Evolutionary conservation across 2,797 vertebrate genomes (phyloP), one percentile per base, ranked within the genome.

Genomic region (Manis javanica): DNA sequence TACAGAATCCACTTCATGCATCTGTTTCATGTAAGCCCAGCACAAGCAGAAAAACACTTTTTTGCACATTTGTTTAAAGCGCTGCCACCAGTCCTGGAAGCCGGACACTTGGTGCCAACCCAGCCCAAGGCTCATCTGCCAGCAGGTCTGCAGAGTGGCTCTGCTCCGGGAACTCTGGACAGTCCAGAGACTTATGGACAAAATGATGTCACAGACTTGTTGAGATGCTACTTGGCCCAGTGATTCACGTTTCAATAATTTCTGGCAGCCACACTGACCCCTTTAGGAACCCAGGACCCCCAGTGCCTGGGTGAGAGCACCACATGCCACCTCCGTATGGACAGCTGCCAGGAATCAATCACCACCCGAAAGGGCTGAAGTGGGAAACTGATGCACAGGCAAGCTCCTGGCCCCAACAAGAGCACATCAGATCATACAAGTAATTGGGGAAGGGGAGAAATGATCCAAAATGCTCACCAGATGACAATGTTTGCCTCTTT

Each of bases 231-330:
- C 66, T 10, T 72, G 42, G 74, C 16, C 14, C 51, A 64, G 4
- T 79, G 51, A 74, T 14, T 89, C 12, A 66, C 23, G 88, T 69
- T 75, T 71, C 55, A 95, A 91, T 31, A 88, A 68, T 93, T 94
- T 86, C 66, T 69, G 14, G 24, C 29, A 78, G 19, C 21, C 91
- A 59, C 2, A 79, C 10, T 61, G 21, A 78, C 12, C 3, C 13
- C 68, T 57, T 53, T 85, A 74, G 66, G 37, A 39, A 78, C 19
- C 8, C 12, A 83, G 42, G 71, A 78, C 46, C 46, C 46, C 46
- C 46, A 46, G 46, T 46, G 46, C 46, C 46, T 46, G 9, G 46
- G 46, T 46, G 46, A 46, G 46, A 46, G 46, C 46, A 46, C 34
- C 51, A 68, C 39, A 31, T 10, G 57, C n/a, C 4, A 37, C 66